phyloP scores from a whole-genome alignment of 2,888 invertebrate species.

The Tipula unca region DNA sequence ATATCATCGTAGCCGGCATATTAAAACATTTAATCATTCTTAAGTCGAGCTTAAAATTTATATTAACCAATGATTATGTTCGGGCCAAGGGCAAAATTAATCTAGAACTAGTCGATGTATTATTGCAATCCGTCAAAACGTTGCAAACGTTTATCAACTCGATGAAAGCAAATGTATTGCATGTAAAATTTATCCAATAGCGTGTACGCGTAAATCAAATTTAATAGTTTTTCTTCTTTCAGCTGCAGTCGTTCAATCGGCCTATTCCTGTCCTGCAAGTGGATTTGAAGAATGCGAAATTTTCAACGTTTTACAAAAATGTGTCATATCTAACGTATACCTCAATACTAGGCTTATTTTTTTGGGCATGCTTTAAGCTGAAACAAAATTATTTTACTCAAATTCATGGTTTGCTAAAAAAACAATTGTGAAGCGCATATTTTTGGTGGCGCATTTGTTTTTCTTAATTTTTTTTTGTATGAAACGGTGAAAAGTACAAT shows the following conservation, averaged over 20 bases:
- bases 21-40: background rate
- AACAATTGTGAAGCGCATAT: background rate
- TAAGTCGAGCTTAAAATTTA: background rate
- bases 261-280: background rate
- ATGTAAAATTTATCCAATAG: background rate
- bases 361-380: background rate
- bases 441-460: background rate
- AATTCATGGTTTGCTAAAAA: background rate
- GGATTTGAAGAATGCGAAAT: background rate
- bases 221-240: background rate
- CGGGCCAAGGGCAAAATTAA: background rate
- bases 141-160: background rate
- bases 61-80: background rate
- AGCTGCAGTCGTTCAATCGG: background rate
- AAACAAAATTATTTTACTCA: slow-evolving; percentile 1
- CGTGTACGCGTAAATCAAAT: background rate
- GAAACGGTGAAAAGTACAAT: background rate
- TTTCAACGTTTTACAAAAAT: background rate
- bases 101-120: background rate
- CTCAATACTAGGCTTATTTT: background rate
- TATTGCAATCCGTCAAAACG: background rate
- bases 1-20: background rate
- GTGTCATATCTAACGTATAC: background rate
- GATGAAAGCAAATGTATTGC: background rate
- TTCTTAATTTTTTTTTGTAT: background rate